These are phyloP conservation scores for Pangasius mekongensis DNA, from an alignment of 2,797 vertebrate species.

Conservation along the genomic window DNA sequence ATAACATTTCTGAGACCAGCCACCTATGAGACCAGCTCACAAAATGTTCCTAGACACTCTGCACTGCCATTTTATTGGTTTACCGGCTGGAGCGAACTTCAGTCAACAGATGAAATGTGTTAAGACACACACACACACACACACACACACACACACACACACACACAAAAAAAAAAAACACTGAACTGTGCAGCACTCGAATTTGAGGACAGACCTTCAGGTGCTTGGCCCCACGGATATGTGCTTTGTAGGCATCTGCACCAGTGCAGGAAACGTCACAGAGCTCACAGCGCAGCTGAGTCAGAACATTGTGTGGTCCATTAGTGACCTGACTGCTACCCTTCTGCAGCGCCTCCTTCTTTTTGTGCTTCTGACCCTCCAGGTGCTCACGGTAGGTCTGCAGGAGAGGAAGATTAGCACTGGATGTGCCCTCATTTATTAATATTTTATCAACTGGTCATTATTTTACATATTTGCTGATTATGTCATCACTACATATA, in stretches of 20 bases:
- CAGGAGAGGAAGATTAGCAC: not conserved
- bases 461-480: not conserved
- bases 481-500: not conserved
- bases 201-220: constrained; percentile 73
- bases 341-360: constrained; percentile 81
- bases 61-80: not conserved
- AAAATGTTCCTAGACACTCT: not conserved
- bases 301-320: constrained; percentile 70
- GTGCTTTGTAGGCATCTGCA: constrained; percentile 76
- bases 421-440: not conserved
- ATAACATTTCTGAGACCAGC: not conserved
- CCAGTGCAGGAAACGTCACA: constrained; percentile 82
- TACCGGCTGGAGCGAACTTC: not conserved
- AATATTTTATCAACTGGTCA: not conserved
- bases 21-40: not conserved
- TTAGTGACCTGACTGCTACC: constrained; percentile 66
- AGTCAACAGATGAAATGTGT: not conserved
- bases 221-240: constrained; percentile 79
- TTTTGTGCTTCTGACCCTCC: constrained; percentile 86
- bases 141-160: too few relatives aligned
- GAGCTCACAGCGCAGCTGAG: constrained; percentile 79
- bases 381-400: constrained; percentile 83
- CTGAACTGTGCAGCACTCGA: not conserved
- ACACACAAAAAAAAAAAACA: not conserved
- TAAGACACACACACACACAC: not conserved